A percentile compares a stretch with the other conserved stretches of the same genome.
These are phyloP conservation scores for Dasyornis broadbenti DNA, from an alignment of 2,113 vertebrate genomes.

Conservation along the genomic window DNA sequence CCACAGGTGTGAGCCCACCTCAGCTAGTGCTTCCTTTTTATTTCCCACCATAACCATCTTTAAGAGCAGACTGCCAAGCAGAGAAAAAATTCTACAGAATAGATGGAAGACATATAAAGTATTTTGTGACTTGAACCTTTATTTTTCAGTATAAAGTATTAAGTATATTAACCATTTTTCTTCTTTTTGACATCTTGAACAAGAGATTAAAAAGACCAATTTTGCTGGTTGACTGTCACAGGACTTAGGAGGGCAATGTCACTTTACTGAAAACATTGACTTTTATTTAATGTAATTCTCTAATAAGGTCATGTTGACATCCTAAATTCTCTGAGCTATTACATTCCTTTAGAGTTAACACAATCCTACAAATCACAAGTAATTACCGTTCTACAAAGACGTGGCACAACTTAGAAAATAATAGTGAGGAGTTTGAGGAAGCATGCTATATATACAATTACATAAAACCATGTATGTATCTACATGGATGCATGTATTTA, in stretches of 20 bases:
- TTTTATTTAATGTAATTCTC: background rate
- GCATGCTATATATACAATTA: background rate
- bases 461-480: background rate
- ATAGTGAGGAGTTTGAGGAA: background rate
- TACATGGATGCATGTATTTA: background rate
- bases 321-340: background rate
- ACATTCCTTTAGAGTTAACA: background rate
- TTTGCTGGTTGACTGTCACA: background rate
- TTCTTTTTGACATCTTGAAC: background rate
- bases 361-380: background rate
- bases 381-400: background rate
- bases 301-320: constrained; percentile 19
- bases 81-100: background rate
- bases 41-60: background rate
- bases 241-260: background rate
- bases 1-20: background rate
- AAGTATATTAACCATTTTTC: background rate
- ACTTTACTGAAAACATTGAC: background rate
- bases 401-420: background rate
- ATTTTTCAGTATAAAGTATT: background rate
- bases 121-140: background rate
- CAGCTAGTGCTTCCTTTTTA: background rate
- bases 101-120: background rate
- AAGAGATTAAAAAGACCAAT: background rate
- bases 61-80: background rate